A percentile compares a stretch with the other conserved stretches of the same genome.
Conservation (phyloP, 2,113 vertebrate genomes). For the Fulmarus glacialis region DNA sequence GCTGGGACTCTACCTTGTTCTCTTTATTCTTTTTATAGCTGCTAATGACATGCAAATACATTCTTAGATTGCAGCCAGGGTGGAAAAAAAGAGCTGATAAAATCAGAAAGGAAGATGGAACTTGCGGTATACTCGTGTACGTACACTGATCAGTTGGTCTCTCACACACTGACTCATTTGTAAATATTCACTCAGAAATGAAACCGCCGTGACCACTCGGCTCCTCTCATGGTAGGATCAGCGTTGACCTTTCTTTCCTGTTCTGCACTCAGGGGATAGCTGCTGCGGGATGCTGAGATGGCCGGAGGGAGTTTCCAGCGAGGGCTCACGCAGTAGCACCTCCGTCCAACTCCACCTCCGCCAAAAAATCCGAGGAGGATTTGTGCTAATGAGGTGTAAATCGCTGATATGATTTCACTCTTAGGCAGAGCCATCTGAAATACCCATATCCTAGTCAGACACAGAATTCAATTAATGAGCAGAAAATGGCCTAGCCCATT, state of each 20-base stretch:
- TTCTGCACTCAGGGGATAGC: neutral
- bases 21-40: neutral
- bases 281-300: neutral
- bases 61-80: constrained; percentile 66
- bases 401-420: neutral
- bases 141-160: neutral
- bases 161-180: neutral
- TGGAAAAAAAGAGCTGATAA: constrained; percentile 45
- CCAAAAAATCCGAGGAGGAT: neutral
- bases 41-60: constrained; percentile 5
- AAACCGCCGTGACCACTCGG: neutral
- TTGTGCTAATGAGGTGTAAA: neutral
- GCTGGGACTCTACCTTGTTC: neutral
- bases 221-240: neutral
- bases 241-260: neutral
- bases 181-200: neutral
- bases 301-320: neutral
- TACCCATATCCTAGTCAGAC: neutral
- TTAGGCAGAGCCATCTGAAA: neutral
- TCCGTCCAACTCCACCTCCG: neutral
- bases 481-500: neutral
- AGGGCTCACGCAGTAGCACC: neutral
- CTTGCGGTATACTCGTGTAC: neutral
- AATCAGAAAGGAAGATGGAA: constrained; percentile 61
- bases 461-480: neutral